Evolutionary conservation across 2,797 vertebrate species (phyloP).

Genomic region (Pelobates cultripes): DNA sequence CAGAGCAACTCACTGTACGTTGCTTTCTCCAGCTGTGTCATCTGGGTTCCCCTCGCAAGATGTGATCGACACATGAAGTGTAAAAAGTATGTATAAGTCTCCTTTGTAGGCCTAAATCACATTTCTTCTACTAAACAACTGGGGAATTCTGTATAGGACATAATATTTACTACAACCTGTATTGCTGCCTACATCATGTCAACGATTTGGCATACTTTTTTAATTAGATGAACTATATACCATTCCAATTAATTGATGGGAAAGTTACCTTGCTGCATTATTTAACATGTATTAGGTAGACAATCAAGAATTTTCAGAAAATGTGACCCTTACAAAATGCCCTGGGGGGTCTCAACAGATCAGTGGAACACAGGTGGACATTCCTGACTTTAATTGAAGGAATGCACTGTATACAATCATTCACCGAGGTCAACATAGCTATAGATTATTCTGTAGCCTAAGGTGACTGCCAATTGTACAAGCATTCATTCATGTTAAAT

Average conservation of each 20-base stretch:
- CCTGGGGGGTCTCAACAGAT: too few species aligned
- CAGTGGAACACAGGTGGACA: not conserved
- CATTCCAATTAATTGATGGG: too few species aligned
- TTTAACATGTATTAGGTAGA: too few species aligned
- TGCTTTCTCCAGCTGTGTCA: constrained; percentile 93
- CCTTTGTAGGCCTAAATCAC: not conserved
- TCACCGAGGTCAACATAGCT: not conserved
- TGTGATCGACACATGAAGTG: constrained; percentile 90
- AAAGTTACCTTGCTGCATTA: too few species aligned
- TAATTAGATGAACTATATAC: too few species aligned
- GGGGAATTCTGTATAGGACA: not conserved
- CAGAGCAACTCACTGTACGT: constrained; percentile 83
- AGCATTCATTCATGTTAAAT: too few species aligned
- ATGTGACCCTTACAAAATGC: too few species aligned
- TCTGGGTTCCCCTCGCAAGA: constrained; percentile 90
- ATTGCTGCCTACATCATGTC: not conserved
- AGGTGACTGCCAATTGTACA: not conserved
- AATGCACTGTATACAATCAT: not conserved
- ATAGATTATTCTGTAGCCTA: not conserved
- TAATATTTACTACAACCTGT: not conserved
- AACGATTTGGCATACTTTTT: too few species aligned
- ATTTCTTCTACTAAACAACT: not conserved
- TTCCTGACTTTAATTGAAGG: not conserved
- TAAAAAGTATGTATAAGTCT: constrained; percentile 83
- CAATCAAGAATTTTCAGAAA: too few species aligned